phyloP scores from a whole-genome alignment of 2,113 vertebrate species.

The human (Homo sapiens) region GRCh38 chr20:41037501-41038000 shows the following conservation, averaged over 20 bases:
- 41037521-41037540: constrained; percentile 7
- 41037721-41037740: constrained; percentile 52
- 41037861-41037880: neutral
- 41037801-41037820: constrained; percentile 29
- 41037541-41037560: constrained; percentile 41
- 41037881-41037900: neutral
- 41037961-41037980: neutral
- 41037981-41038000: neutral
- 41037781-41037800: constrained; percentile 19
- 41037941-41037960: constrained; percentile 33
- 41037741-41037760: constrained; percentile 13
- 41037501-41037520: constrained; percentile 6
- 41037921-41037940: constrained; percentile 10
- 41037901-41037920: constrained; percentile 29
- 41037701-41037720: constrained; percentile 80
- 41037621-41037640: constrained; percentile 9
- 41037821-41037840: constrained; percentile 34
- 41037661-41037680: constrained; percentile 75
- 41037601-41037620: neutral
- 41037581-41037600: neutral
- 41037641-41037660: constrained; percentile 59
- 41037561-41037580: neutral
- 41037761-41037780: neutral
- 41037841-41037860: neutral
- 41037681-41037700: constrained; percentile 79